Base-by-base conservation (phyloP, 2,113 vertebrate species). In the Cavia aperea region DNA sequence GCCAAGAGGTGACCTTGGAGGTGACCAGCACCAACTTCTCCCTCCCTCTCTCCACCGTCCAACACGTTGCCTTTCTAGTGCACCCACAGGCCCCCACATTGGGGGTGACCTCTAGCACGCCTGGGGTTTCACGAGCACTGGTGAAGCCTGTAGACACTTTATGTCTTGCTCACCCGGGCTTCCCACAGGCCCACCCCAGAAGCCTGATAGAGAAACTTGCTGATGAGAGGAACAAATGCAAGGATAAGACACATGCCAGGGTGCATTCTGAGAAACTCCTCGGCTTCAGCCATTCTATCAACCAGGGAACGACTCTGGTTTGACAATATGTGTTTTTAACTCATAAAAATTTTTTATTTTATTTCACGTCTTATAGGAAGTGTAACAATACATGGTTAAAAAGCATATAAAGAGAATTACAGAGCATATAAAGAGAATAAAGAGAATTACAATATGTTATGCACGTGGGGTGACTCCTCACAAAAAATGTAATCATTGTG, bases 21-120 rank as follows among this genome's bases (percentile, higher is more conserved):
- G 39, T 39, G 2, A 33, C 16, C 56, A 26, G 4, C 18, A 0
- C 0, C 33, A 15, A 6, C 62, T 39, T 8, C n/a, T 18, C 16
- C 15, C 18, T 51, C 46, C 16, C 15, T 36, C 16, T 29, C 60
- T 4, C 8, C 12, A 58, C 6, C 7, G 16, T 4, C 33, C 12
- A 7, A 11, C 0, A 1, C 18, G 9, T 19, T 26, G 43, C 13
- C 19, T 62, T 33, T n/a, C 10, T 5, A 19, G 5, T 9, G 6
- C 2, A 21, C 15, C 10, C 1, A 15, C 2, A 13, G 24, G 9
- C 7, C 33, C 18, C 26, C n/a, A 7, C 31, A 29, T 43, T 31
- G 29, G 13, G 85, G 85, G 54, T 14, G 11, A 58, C 49, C 36
- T 10, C 13, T n/a, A 51, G 26, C 24, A 36, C 1, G 23, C 26